Percentiles rank a stretch among this genome's conserved stretches.
These are phyloP conservation scores for Clupea harengus DNA, from an alignment of 2,113 vertebrate species.

Conservation along the genomic window DNA sequence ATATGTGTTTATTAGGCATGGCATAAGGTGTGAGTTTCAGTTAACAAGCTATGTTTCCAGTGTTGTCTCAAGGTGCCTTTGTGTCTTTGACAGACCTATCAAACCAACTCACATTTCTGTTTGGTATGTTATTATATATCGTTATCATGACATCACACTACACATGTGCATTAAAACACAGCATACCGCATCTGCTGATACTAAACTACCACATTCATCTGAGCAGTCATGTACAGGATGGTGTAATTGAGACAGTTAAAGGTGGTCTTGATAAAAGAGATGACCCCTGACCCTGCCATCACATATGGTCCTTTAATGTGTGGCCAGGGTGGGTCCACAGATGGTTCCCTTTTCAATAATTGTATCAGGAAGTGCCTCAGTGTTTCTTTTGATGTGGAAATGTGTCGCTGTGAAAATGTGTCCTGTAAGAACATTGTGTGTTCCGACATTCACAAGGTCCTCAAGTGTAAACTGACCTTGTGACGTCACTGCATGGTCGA, in stretches of 20 bases:
- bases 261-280: neutral
- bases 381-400: slow-evolving; percentile 10
- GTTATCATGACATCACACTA: too few relatives aligned
- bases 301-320: neutral
- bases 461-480: neutral
- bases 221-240: neutral
- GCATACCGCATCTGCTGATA: neutral
- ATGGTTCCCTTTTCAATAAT: slow-evolving; percentile 14
- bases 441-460: neutral
- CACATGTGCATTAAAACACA: neutral
- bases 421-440: neutral
- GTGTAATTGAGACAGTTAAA: neutral
- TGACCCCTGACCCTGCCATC: neutral
- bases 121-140: neutral
- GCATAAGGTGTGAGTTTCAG: neutral
- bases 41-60: neutral
- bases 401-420: neutral
- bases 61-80: neutral
- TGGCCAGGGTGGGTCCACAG: neutral
- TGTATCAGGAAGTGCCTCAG: neutral
- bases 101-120: neutral
- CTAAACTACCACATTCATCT: neutral
- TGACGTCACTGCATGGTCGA: neutral
- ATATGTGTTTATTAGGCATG: neutral
- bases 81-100: neutral